Conservation (phyloP, 2,797 vertebrate genomes). For the Ceyx erithaca region DNA sequence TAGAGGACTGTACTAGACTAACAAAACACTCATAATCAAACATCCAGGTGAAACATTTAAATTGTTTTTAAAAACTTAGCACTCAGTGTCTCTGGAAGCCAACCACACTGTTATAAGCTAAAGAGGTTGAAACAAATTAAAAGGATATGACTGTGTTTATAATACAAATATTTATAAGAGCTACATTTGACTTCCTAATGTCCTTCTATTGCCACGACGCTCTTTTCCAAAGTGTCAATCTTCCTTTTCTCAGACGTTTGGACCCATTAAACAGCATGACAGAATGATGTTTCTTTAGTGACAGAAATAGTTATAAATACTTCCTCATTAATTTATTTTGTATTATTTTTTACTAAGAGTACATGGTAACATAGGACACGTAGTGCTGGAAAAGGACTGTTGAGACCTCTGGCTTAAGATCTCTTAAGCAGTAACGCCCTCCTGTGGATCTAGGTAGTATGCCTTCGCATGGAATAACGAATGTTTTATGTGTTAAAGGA, state of each 20-base stretch:
- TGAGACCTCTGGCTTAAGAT: background rate
- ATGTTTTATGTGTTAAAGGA: background rate
- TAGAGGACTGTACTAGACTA: background rate
- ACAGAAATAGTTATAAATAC: background rate
- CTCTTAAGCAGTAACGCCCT: conserved; percentile 72
- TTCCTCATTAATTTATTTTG: background rate
- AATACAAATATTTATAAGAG: background rate
- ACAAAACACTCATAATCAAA: background rate
- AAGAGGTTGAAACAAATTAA: background rate
- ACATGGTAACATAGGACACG: background rate
- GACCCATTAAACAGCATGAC: background rate
- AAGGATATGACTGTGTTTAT: background rate
- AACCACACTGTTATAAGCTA: background rate
- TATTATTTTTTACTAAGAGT: background rate
- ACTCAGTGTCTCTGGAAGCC: background rate
- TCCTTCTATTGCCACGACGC: background rate
- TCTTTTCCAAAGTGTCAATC: background rate
- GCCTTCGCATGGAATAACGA: background rate
- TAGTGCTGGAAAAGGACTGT: background rate
- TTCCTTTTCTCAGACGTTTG: background rate
- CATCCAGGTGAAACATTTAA: background rate
- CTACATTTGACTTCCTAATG: background rate
- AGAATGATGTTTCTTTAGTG: background rate
- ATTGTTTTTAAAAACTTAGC: background rate
- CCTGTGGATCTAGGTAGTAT: conserved; percentile 56